These are phyloP conservation scores for Oncorhynchus mykiss DNA, from an alignment of 2,113 vertebrate genomes.

Conservation along the genomic window DNA sequence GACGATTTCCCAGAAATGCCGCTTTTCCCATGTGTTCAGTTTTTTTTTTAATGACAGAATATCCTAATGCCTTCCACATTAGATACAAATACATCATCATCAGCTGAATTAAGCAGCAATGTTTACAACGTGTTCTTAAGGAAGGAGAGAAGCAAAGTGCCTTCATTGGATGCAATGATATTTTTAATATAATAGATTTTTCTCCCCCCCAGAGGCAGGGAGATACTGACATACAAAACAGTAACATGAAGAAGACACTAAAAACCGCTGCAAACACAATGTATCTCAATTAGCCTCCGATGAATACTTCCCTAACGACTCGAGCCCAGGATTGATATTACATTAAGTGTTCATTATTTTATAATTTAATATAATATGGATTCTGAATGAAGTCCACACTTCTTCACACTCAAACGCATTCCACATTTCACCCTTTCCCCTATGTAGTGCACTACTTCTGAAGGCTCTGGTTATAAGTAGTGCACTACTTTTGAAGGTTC, in stretches of 20 bases:
- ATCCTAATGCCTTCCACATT: conserved; percentile 33
- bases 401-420: no score
- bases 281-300: conserved; percentile 37
- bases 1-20: no score
- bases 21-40: no score
- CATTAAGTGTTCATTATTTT: conserved; percentile 14
- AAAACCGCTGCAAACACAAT: conserved; percentile 8
- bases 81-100: conserved; percentile 61
- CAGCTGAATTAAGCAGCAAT: conserved; percentile 46
- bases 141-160: conserved; percentile 37
- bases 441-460: no score
- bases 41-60: no score
- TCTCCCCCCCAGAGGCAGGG: conserved; percentile 21
- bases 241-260: not conserved
- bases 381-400: no score
- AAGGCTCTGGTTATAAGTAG: no score
- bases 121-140: conserved; percentile 57
- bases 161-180: conserved; percentile 59
- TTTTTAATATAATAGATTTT: conserved; percentile 50
- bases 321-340: not conserved
- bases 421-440: no score
- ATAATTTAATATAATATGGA: not conserved
- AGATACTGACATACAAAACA: conserved; percentile 19
- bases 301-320: not conserved
- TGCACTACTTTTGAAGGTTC: no score